Conservation (phyloP, 2,797 vertebrate genomes). For the Sylvilagus floridanus region DNA sequence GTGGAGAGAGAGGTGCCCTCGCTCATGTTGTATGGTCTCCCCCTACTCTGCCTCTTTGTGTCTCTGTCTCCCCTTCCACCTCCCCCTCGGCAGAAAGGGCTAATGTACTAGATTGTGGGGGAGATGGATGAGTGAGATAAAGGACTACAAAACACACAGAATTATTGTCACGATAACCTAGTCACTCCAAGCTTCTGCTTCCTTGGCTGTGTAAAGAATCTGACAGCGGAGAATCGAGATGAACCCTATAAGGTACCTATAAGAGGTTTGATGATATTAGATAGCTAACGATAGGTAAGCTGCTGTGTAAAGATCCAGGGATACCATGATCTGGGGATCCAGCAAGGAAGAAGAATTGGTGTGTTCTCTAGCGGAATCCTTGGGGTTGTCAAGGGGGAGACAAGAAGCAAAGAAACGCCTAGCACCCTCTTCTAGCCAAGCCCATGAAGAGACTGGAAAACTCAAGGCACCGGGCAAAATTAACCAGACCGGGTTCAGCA, state of each 20-base stretch:
- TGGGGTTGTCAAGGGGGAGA: not conserved
- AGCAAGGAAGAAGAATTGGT: not conserved
- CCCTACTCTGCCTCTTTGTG: too few species aligned
- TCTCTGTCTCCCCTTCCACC: not conserved
- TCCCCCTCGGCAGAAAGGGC: not conserved
- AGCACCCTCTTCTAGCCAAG: not conserved
- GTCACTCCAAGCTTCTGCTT: not conserved
- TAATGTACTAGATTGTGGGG: not conserved
- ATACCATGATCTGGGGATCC: accelerated
- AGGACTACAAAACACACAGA: not conserved
- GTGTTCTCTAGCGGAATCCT: not conserved
- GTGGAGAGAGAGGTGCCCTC: too few species aligned
- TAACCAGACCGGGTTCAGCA: not conserved
- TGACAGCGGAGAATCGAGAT: not conserved
- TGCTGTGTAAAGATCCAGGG: not conserved
- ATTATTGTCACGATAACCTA: not conserved
- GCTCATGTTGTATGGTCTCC: not conserved
- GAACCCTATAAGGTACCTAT: not conserved
- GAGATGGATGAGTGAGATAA: not conserved
- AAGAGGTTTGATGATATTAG: not conserved
- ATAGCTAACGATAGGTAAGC: not conserved
- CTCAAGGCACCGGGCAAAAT: not conserved
- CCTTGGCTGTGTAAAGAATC: not conserved
- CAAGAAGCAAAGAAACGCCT: not conserved
- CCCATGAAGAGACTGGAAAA: not conserved